Conservation (phyloP, 1,140 invertebrate genomes). For the Physella acuta region DNA sequence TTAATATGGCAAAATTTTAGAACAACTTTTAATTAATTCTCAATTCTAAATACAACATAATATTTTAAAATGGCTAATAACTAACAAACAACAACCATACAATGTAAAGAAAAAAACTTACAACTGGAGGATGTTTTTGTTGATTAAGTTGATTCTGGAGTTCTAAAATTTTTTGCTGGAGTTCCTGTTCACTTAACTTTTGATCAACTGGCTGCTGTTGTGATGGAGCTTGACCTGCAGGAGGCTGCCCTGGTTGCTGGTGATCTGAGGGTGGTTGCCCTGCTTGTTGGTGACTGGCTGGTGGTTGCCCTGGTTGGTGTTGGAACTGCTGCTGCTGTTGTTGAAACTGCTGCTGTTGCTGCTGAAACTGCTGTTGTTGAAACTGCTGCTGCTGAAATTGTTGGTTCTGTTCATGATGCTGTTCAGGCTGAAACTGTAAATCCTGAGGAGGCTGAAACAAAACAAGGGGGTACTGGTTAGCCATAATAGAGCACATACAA, state of each 20-base stretch:
- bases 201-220: conserved; percentile 24
- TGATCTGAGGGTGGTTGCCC: conserved; percentile 29
- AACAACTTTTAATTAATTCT: too few relatives aligned
- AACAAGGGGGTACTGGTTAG: too few relatives aligned
- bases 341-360: neutral
- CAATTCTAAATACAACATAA: too few relatives aligned
- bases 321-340: conserved; percentile 29
- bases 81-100: too few relatives aligned
- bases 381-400: conserved; percentile 11
- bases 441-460: conserved; percentile 31
- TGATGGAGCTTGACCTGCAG: conserved; percentile 4
- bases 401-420: conserved; percentile 14
- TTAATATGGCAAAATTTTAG: too few relatives aligned
- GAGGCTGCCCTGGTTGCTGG: conserved; percentile 31
- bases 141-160: conserved; percentile 15
- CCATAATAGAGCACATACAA: neutral
- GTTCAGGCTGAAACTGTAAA: conserved; percentile 27
- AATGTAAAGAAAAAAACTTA: too few relatives aligned
- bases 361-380: conserved; percentile 29
- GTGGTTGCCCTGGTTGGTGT: conserved; percentile 31
- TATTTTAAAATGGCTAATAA: too few relatives aligned
- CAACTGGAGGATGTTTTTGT: conserved; percentile 5
- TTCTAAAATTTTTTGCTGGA: conserved; percentile 16
- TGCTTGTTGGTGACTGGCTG: conserved; percentile 10
- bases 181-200: conserved; percentile 2